Evolutionary conservation across 2,888 invertebrate species (phyloP).

Genomic region (Diaperis boleti): DNA sequence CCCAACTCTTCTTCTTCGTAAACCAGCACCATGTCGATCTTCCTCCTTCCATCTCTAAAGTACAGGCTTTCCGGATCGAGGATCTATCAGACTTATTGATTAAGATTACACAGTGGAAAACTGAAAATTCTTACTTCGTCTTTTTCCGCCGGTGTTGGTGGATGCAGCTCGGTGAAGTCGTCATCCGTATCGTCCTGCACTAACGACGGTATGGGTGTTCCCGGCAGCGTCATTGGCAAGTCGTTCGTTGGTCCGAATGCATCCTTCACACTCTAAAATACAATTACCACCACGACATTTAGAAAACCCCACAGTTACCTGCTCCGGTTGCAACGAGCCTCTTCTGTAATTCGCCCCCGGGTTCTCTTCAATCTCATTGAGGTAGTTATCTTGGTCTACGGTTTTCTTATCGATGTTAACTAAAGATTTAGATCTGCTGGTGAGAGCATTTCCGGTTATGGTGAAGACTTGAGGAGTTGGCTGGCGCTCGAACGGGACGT

Average conservation of each 20-base stretch:
- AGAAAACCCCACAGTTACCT: slow-evolving; percentile 46
- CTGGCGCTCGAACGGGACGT: slow-evolving; percentile 53
- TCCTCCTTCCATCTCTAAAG: slow-evolving; percentile 82
- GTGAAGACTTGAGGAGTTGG: slow-evolving; percentile 53
- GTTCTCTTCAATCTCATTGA: slow-evolving; percentile 63
- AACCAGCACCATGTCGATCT: slow-evolving; percentile 90
- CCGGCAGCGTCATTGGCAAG: slow-evolving; percentile 58
- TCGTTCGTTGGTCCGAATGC: slow-evolving; percentile 67
- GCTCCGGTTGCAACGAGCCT: slow-evolving; percentile 60
- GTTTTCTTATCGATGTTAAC: slow-evolving; percentile 54
- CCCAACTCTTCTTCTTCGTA: slow-evolving; percentile 85
- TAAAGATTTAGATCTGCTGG: slow-evolving; percentile 57
- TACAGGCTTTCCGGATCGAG: slow-evolving; percentile 78
- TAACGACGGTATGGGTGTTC: slow-evolving; percentile 64
- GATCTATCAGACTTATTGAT: not conserved
- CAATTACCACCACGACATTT: too few relatives aligned
- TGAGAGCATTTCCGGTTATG: slow-evolving; percentile 34
- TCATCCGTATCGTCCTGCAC: slow-evolving; percentile 58
- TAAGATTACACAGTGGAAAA: too few relatives aligned
- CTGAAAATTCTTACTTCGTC: slow-evolving; percentile 52
- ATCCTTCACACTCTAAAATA: slow-evolving; percentile 56
- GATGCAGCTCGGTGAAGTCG: slow-evolving; percentile 49
- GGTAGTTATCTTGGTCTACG: slow-evolving; percentile 50
- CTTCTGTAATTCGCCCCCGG: slow-evolving; percentile 53
- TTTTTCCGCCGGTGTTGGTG: slow-evolving; percentile 58